phyloP scores from a whole-genome alignment of 2,797 vertebrate genomes.

The Sebastes flavidus region DNA sequence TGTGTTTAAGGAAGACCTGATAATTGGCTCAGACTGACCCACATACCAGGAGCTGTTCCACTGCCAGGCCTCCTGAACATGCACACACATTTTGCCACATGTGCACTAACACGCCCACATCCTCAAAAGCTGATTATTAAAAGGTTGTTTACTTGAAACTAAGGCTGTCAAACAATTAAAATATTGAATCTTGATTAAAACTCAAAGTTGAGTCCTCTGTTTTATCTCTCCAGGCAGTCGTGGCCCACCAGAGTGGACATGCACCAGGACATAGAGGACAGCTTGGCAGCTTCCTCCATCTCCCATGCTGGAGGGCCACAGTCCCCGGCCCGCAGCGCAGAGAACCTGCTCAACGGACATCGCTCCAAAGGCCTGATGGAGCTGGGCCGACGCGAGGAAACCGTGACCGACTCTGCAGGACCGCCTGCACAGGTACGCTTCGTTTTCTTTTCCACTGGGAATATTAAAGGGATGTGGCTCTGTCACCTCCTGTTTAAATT shows the following conservation, averaged over 20 bases:
- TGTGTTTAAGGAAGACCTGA: constrained; percentile 17
- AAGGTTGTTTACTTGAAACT: background rate
- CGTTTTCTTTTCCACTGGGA: background rate
- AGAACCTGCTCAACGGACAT: constrained; percentile 93
- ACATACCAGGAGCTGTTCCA: background rate
- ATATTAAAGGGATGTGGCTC: background rate
- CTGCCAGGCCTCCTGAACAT: background rate
- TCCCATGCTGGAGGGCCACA: constrained; percentile 90
- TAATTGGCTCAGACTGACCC: constrained; percentile 13
- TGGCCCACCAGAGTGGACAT: constrained; percentile 97
- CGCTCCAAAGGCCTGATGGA: constrained; percentile 89
- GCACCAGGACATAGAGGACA: constrained; percentile 96
- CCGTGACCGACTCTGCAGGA: constrained; percentile 66
- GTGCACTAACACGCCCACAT: background rate
- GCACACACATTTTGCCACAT: background rate
- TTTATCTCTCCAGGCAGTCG: constrained; percentile 85
- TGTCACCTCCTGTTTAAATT: background rate
- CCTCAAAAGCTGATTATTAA: background rate
- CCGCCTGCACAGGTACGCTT: constrained; percentile 43
- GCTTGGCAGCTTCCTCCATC: constrained; percentile 92
- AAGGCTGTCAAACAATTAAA: no score
- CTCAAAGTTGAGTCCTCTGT: background rate
- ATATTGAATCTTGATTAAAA: no score
- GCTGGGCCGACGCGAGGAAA: constrained; percentile 87
- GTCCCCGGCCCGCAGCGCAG: constrained; percentile 89